These are phyloP conservation scores for Cetoscarus ocellatus DNA, from an alignment of 2,797 vertebrate genomes.

Conservation along the genomic window DNA sequence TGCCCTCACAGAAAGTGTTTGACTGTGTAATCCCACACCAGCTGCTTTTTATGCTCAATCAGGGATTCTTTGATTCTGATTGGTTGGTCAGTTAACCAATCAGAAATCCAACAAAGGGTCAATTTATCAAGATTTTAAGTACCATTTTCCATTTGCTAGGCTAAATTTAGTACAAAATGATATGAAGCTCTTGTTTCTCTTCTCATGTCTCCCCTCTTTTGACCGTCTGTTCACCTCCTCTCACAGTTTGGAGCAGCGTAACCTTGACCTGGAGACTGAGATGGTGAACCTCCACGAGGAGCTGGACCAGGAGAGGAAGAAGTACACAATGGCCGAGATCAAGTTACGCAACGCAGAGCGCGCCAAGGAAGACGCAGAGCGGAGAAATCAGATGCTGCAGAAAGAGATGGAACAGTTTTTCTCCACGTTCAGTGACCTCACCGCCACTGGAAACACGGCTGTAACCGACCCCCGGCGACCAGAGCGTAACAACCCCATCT, in stretches of 20 bases:
- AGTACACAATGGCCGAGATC: slow-evolving; percentile 99
- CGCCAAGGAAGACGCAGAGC: slow-evolving; percentile 97
- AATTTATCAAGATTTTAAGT: too few species aligned
- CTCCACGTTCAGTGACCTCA: slow-evolving; percentile 97
- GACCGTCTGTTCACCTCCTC: neutral
- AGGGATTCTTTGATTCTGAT: too few species aligned
- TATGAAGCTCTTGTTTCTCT: too few species aligned
- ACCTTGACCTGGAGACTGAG: slow-evolving; percentile 93
- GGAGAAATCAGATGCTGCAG: slow-evolving; percentile 97
- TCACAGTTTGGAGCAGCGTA: slow-evolving; percentile 93
- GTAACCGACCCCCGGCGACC: slow-evolving; percentile 88
- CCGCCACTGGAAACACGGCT: slow-evolving; percentile 79
- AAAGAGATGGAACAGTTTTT: slow-evolving; percentile 99
- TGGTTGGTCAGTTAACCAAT: too few species aligned
- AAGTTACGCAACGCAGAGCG: slow-evolving; percentile 98
- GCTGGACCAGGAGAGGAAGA: slow-evolving; percentile 97
- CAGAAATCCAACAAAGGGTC: too few species aligned
- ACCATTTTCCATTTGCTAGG: too few species aligned
- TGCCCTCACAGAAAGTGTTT: too few species aligned
- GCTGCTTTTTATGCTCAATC: too few species aligned
- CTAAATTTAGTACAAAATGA: too few species aligned
- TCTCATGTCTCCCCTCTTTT: neutral
- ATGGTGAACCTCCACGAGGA: slow-evolving; percentile 94
- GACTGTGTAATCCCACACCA: too few species aligned
- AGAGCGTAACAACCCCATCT: slow-evolving; percentile 94